These are phyloP conservation scores for roundworm (Caenorhabditis elegans) DNA, from an alignment of 1,140 invertebrate species.

Conservation along the genomic window WBcel235 BX284604.4:8957001-8957500, in stretches of 20 bases:
- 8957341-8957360: constrained; percentile 27
- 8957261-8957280: constrained; percentile 39
- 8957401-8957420: too few species aligned
- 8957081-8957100: constrained; percentile 39
- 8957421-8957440: too few species aligned
- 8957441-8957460: too few species aligned
- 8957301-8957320: constrained; percentile 17
- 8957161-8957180: constrained; percentile 18
- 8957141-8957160: constrained; percentile 19
- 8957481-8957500: too few species aligned
- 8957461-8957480: too few species aligned
- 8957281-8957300: constrained; percentile 36
- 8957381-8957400: not conserved
- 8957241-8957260: constrained; percentile 39
- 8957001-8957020: constrained; percentile 32
- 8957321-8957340: constrained; percentile 22
- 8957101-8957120: constrained; percentile 26
- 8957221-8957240: constrained; percentile 39
- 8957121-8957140: constrained; percentile 36
- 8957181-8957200: constrained; percentile 34
- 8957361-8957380: constrained; percentile 35
- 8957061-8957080: constrained; percentile 10
- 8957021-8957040: constrained; percentile 31
- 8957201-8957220: constrained; percentile 36
- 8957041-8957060: not conserved